Conservation (phyloP, 2,888 invertebrate species). For the Enchytraeus crypticus region DNA sequence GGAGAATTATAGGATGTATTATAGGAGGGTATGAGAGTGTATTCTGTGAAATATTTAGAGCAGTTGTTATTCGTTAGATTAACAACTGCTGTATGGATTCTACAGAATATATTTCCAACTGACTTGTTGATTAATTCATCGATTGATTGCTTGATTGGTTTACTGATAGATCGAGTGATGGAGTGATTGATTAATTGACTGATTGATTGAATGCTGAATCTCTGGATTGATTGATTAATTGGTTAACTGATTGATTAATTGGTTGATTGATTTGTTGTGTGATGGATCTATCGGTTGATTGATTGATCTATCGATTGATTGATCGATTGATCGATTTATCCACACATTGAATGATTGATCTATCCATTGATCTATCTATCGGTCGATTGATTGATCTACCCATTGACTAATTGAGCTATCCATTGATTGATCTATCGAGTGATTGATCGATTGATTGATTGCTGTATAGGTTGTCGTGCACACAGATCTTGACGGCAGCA, state of each 20-base stretch:
- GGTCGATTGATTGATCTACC: background rate
- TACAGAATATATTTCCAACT: no score
- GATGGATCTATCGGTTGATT: background rate
- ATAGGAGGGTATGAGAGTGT: no score
- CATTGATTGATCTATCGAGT: background rate
- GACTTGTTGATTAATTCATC: no score
- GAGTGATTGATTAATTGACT: background rate
- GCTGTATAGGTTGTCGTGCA: background rate
- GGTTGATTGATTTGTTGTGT: background rate
- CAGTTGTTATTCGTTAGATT: no score
- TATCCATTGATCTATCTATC: background rate
- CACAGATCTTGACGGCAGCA: slow-evolving; percentile 49
- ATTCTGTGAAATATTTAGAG: no score
- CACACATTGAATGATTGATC: background rate
- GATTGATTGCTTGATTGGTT: background rate
- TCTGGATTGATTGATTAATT: background rate
- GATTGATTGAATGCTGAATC: background rate
- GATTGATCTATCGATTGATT: background rate
- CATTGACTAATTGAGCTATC: background rate
- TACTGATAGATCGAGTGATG: background rate
- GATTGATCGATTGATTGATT: background rate
- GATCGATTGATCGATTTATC: background rate
- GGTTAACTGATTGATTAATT: background rate
- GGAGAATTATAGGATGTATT: no score
- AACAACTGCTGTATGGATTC: no score